Evolutionary conservation across 2,113 vertebrate species (phyloP).

Genomic region (Pelobates fuscus): DNA sequence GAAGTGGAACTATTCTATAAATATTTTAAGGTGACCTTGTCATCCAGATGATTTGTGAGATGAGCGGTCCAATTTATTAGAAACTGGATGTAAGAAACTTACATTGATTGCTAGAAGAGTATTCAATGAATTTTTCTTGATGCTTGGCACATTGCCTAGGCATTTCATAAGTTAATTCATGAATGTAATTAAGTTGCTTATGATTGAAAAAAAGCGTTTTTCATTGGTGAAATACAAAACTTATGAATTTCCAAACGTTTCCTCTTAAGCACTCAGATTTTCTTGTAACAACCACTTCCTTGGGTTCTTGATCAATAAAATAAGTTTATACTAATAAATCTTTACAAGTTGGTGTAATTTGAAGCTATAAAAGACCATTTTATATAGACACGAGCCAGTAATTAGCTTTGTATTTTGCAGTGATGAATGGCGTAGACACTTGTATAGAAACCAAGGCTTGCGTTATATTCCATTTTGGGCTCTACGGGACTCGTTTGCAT

Average conservation of each 20-base stretch:
- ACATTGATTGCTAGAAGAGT: too few species aligned
- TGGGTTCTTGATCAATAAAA: constrained; percentile 24
- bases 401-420: constrained; percentile 23
- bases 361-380: constrained; percentile 35
- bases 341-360: constrained; percentile 31
- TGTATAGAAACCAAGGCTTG: constrained; percentile 19
- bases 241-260: neutral
- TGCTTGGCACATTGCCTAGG: too few species aligned
- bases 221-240: neutral
- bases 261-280: neutral
- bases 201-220: neutral
- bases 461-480: constrained; percentile 21
- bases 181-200: neutral
- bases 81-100: too few species aligned
- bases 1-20: too few species aligned
- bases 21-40: too few species aligned
- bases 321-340: constrained; percentile 5
- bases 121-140: too few species aligned
- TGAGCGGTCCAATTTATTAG: too few species aligned
- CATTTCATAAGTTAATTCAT: too few species aligned
- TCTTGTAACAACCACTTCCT: neutral
- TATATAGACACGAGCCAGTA: constrained; percentile 31
- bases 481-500: constrained; percentile 15
- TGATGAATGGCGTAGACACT: constrained; percentile 13
- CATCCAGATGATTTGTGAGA: too few species aligned